Evolutionary conservation across 2,888 invertebrate genomes (phyloP).

Genomic region (Agrochola macilenta): DNA sequence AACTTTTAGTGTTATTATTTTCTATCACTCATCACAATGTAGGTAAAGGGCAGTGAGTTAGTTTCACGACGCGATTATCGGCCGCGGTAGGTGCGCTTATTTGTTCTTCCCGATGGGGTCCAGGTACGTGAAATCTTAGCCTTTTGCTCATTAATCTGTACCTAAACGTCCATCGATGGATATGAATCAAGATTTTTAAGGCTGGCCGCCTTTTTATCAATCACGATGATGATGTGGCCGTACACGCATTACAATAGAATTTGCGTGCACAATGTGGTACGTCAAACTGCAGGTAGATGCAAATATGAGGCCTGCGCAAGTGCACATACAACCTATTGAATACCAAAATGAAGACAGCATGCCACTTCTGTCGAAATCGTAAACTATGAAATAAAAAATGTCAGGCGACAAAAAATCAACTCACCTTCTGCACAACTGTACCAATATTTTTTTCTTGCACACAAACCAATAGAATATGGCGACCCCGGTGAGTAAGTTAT

Average conservation of each 20-base stretch:
- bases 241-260: neutral
- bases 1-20: neutral
- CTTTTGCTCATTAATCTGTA: neutral
- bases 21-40: neutral
- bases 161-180: neutral
- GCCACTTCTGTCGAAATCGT: neutral
- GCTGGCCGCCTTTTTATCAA: neutral
- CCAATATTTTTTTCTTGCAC: slow-evolving; percentile 64
- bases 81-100: too few species aligned
- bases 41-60: neutral
- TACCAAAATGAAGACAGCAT: neutral
- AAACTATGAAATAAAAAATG: neutral
- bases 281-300: neutral
- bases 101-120: neutral
- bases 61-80: neutral
- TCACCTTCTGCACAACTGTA: slow-evolving; percentile 68
- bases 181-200: neutral
- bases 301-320: neutral
- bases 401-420: neutral
- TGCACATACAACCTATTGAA: neutral
- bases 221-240: neutral
- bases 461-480: slow-evolving; percentile 73
- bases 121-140: neutral
- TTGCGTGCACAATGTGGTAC: neutral
- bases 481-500: slow-evolving; percentile 70